A percentile compares a stretch with the other conserved stretches of the same genome.
Conservation (phyloP, 2,113 vertebrate genomes). For the Brienomyrus longianalis region DNA sequence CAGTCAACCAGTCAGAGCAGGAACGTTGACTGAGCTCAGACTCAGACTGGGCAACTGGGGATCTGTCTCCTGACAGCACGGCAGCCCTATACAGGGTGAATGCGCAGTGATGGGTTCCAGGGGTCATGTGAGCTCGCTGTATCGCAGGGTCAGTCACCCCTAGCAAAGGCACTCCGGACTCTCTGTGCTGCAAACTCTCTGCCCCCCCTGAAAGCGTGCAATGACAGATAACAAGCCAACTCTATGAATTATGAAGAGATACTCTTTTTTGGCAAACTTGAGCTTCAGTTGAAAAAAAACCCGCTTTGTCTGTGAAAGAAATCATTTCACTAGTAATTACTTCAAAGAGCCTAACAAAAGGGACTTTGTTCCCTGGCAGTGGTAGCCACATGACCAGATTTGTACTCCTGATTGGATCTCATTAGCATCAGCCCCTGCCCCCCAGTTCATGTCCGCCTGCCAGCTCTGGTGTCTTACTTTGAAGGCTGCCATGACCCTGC, state of each 20-base stretch:
- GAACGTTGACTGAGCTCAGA: neutral
- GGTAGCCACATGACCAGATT: neutral
- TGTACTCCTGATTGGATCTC: neutral
- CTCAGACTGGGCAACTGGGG: neutral
- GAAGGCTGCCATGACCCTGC: neutral
- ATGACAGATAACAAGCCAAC: neutral
- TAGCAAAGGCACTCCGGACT: neutral
- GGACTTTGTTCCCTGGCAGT: neutral
- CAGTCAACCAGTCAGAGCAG: neutral
- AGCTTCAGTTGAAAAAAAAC: neutral
- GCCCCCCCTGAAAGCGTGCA: neutral
- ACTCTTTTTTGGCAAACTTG: neutral
- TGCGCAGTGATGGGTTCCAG: neutral
- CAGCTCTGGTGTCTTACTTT: neutral
- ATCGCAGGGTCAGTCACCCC: neutral
- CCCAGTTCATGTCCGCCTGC: neutral
- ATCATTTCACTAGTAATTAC: neutral
- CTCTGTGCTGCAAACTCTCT: neutral
- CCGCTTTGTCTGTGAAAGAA: neutral
- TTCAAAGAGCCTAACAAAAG: constrained; percentile 9
- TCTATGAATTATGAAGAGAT: neutral
- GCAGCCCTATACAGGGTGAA: neutral
- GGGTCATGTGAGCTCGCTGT: neutral
- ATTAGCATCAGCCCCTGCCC: neutral
- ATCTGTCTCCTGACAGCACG: neutral